Base-by-base conservation (phyloP, 2,888 invertebrate species). In the Cancer borealis region DNA sequence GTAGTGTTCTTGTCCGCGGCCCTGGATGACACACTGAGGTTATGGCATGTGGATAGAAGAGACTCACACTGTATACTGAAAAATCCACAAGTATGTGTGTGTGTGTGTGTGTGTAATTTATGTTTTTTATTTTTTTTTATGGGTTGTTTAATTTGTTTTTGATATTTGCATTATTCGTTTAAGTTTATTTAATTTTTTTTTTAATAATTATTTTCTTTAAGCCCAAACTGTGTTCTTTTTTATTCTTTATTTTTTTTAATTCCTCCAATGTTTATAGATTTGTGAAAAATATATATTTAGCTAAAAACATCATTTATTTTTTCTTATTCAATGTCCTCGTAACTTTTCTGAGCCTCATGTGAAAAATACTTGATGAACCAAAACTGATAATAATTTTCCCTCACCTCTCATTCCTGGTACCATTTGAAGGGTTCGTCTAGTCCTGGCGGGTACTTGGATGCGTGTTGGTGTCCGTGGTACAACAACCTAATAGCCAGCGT, bases 401-500 rank as follows among this genome's bases (percentile, higher is more conserved):
- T 39, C 39, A 39, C 39, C 39, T 60, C 3, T 60, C 21, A 21
- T 73, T 26, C 26, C 60, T 21, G 12, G n/a, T 73, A n/a, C n/a
- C n/a, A 26, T 8, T 26, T 73, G 73, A 47, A 93, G 93, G 93
- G 84, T 8, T 92, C 91, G 46, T 88, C 91, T 66, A 54, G 94
- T 26, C 79, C 94, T 1, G 95, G 93, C 3, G 95, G 95, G 30
- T 95, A 95, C 79, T 87, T 92, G 30, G 93, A 95, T 87, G 94
- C 95, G 4, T 90, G 91, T 10, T 95, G 95, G 95, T 95, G 95
- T 87, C 95, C 95, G 17, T 95, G 95, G 95, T 95, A 94, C 45
- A 88, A 91, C 60, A 95, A 94, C 84, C 91, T 95, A 45, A 49
- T 95, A 14, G 95, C 92, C 10, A 94, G 88, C 14, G 93, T 95